Base-by-base conservation (phyloP, 2,797 vertebrate species). In the Nyctibius grandis region DNA sequence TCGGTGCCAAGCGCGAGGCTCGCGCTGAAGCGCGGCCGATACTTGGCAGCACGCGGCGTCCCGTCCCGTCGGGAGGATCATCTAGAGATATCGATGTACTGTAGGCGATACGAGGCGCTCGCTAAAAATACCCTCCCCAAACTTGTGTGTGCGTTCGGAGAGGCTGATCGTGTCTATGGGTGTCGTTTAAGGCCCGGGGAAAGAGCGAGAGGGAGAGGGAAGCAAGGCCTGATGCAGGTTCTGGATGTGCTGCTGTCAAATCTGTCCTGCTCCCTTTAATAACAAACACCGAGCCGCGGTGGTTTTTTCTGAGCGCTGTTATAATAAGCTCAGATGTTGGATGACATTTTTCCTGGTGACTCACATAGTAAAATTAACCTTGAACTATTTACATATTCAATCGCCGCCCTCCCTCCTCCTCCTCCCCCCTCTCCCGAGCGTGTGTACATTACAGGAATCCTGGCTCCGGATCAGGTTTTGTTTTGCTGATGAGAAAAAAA, bases 401-500 rank as follows among this genome's bases (percentile, higher is more conserved):
- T 92, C 50, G 17, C 90, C 78, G 28, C 67, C 73, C 85, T 91
- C 91, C 83, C 90, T 91, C 79, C 77, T 61, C 60, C 51, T 73
- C 28, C 51, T 29, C 69, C 91, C 47, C 34, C 38, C 45, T 69
- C 40, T 23, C 2, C 45, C 26, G 18, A 67, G 36, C 75, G 34
- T 86, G 96, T 90, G 93, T 89, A 69, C 90, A 94, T 97, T 94
- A 47, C 69, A 88, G 95, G 95, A 95, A 92, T 95, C 90, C 96
- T 96, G 96, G 94, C 85, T 86, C 92, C 36, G 23, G 33, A 51
- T 79, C 93, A 56, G 95, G 92, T 96, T 97, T 97, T 96, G 95
- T 97, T 98, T 97, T 97, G 97, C 97, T 97, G 98, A 98, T 98
- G 94, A 98, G 98, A 98, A 87, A 97, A 97, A 82, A 83, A 65